Evolutionary conservation across 2,797 vertebrate species (phyloP).

Genomic region (Pachyuromys duprasi): DNA sequence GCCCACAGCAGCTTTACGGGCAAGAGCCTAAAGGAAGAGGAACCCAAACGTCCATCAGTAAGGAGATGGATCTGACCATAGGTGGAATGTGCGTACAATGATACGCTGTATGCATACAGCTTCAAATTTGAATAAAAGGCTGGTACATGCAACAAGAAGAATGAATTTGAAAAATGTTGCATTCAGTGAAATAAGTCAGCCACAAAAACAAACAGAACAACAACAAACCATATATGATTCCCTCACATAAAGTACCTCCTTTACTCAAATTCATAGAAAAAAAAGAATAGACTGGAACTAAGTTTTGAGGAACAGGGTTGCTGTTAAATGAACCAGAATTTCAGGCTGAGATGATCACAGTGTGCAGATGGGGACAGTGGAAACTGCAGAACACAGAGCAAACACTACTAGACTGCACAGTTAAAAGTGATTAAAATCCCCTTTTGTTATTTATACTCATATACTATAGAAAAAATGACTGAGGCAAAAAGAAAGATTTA

Average conservation of each 20-base stretch:
- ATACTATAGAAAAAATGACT: neutral
- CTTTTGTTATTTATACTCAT: neutral
- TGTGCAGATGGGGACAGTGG: neutral
- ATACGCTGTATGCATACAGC: neutral
- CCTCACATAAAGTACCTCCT: neutral
- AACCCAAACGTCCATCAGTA: neutral
- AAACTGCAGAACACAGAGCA: neutral
- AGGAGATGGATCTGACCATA: neutral
- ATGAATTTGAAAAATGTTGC: neutral
- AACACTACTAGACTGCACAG: neutral
- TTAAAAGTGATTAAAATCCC: neutral
- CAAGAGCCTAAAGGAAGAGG: neutral
- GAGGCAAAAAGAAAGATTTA: neutral
- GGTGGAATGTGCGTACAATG: neutral
- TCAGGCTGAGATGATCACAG: neutral
- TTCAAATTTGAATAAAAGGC: slow-evolving; percentile 46
- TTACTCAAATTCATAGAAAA: neutral
- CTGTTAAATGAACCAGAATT: neutral
- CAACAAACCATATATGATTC: neutral
- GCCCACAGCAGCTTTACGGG: neutral
- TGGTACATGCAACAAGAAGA: neutral
- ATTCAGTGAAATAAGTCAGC: neutral
- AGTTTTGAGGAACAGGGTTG: neutral
- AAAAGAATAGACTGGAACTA: neutral
- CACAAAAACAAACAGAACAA: neutral